These are phyloP conservation scores for Drosophila hamatofila DNA, from an alignment of 2,888 invertebrate genomes.

Conservation along the genomic window DNA sequence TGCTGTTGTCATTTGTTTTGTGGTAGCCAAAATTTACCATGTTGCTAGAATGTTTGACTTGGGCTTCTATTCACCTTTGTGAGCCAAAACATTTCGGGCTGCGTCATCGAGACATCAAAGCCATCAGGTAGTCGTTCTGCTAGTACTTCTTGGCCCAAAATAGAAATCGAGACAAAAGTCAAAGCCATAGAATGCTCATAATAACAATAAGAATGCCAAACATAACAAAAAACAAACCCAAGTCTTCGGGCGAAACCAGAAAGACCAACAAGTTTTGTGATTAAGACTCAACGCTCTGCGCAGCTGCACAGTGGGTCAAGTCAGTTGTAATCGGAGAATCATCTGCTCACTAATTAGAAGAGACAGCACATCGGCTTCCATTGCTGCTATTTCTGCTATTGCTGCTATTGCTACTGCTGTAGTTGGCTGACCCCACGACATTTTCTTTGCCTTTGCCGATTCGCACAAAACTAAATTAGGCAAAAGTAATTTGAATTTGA, in stretches of 20 bases:
- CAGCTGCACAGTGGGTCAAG: constrained; percentile 58
- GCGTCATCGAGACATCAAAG: constrained; percentile 40
- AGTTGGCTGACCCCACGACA: constrained; percentile 51
- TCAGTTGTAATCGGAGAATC: constrained; percentile 33
- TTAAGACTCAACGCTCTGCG: constrained; percentile 39
- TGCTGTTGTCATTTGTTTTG: constrained; percentile 33
- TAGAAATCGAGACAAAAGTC: constrained; percentile 41
- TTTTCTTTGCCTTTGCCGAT: constrained; percentile 33
- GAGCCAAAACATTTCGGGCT: constrained; percentile 20
- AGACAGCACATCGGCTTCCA: constrained; percentile 7
- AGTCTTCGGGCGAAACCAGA: constrained; percentile 32
- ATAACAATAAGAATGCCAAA: constrained; percentile 46
- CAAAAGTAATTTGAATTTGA: constrained; percentile 62
- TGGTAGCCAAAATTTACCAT: constrained; percentile 43
- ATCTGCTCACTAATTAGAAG: constrained; percentile 41
- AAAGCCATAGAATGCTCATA: constrained; percentile 52
- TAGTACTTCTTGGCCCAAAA: constrained; percentile 53
- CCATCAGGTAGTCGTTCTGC: constrained; percentile 31
- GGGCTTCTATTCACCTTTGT: constrained; percentile 34
- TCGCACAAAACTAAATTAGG: constrained; percentile 44
- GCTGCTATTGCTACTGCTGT: not conserved
- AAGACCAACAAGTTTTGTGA: constrained; percentile 57
- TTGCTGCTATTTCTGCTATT: not conserved
- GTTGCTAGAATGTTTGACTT: constrained; percentile 32
- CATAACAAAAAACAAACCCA: constrained; percentile 13